Percentiles rank a stretch among this genome's conserved stretches.
Evolutionary conservation across 2,113 vertebrate genomes (phyloP).

Genomic region (Lanius collurio): DNA sequence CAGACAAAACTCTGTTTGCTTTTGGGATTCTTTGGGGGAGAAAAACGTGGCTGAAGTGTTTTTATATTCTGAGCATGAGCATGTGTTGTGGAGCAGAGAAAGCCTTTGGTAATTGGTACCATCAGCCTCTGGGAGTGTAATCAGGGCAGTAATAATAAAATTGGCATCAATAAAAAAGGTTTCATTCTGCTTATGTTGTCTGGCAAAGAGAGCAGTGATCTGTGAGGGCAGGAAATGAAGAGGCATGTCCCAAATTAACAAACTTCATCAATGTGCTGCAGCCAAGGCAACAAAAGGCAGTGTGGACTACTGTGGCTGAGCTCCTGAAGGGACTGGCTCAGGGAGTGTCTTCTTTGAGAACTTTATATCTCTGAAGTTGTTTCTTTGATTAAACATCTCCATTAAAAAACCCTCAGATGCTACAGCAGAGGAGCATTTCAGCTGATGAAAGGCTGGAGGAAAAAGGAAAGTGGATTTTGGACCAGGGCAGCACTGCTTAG

Average conservation of each 20-base stretch:
- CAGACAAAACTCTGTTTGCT: constrained; percentile 37
- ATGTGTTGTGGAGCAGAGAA: constrained; percentile 28
- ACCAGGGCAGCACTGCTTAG: background rate
- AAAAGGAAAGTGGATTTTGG: background rate
- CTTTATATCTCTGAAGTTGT: background rate
- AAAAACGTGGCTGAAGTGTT: constrained; percentile 7
- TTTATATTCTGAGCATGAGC: constrained; percentile 21
- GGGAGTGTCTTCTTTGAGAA: background rate
- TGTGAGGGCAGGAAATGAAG: constrained; percentile 23
- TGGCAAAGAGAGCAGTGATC: constrained; percentile 14
- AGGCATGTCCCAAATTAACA: constrained; percentile 30
- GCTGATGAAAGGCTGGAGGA: background rate
- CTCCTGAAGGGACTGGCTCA: background rate
- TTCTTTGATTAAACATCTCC: background rate
- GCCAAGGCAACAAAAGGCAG: background rate
- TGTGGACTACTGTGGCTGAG: background rate
- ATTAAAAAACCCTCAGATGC: background rate
- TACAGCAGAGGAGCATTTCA: background rate
- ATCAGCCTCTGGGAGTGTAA: constrained; percentile 11
- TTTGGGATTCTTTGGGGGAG: background rate
- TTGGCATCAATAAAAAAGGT: constrained; percentile 31
- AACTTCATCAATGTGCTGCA: constrained; percentile 14
- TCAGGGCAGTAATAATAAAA: constrained; percentile 24
- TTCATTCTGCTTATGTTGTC: constrained; percentile 32
- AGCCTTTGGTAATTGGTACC: constrained; percentile 44